These are phyloP conservation scores for Drosophila leonis DNA, from an alignment of 2,888 invertebrate genomes.

Conservation along the genomic window DNA sequence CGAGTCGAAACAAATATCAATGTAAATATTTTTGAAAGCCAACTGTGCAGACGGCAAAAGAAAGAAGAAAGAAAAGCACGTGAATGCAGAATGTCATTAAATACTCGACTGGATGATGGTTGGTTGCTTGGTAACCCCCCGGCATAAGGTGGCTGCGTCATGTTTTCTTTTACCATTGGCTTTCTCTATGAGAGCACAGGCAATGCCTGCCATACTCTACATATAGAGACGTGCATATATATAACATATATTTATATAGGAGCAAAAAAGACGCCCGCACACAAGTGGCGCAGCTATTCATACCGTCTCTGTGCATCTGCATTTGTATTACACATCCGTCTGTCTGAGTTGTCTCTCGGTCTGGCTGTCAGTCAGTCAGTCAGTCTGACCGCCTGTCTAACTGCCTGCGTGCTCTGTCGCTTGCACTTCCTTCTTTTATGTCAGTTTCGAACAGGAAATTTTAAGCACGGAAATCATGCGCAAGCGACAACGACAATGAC, in stretches of 20 bases:
- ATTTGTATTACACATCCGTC: conserved; percentile 31
- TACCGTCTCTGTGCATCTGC: conserved; percentile 39
- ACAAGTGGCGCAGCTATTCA: conserved; percentile 20
- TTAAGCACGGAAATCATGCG: conserved; percentile 73
- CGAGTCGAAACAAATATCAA: conserved; percentile 31
- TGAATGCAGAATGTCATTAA: conserved; percentile 57
- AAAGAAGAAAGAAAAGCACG: not conserved
- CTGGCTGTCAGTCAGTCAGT: conserved; percentile 20
- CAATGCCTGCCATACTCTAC: conserved; percentile 13
- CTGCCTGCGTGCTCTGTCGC: conserved; percentile 35
- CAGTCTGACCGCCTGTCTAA: conserved; percentile 23
- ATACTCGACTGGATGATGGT: conserved; percentile 40
- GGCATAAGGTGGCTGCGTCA: conserved; percentile 14
- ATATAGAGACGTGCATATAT: conserved; percentile 2
- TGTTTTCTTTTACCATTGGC: conserved; percentile 23
- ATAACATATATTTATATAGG: not conserved
- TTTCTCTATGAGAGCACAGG: conserved; percentile 11
- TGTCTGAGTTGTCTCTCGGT: conserved; percentile 18
- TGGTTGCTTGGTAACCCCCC: conserved; percentile 1
- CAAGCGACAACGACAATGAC: conserved; percentile 52
- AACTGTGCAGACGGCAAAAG: conserved; percentile 22
- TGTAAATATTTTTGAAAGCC: conserved; percentile 44
- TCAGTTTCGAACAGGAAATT: conserved; percentile 75
- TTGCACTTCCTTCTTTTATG: conserved; percentile 58
- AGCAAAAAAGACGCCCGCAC: not conserved